Percentiles rank a stretch among this genome's conserved stretches.
phyloP scores from a whole-genome alignment of 2,797 vertebrate species.

The Lerista edwardsae region DNA sequence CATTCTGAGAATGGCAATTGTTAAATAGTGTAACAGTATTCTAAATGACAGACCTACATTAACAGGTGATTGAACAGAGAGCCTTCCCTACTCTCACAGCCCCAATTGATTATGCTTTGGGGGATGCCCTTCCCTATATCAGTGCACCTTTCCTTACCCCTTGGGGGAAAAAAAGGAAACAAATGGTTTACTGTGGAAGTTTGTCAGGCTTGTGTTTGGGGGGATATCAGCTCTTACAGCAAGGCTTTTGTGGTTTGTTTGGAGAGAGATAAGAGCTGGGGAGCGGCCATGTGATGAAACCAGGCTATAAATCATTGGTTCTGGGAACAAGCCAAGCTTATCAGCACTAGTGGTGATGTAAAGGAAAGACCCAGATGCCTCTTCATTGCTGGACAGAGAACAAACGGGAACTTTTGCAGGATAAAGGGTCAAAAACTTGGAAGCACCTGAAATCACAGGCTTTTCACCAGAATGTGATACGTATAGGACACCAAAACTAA shows the following conservation, averaged over 20 bases:
- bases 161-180: not conserved
- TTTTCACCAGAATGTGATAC: not conserved
- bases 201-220: not conserved
- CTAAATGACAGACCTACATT: not conserved
- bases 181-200: not conserved
- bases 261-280: conserved; percentile 4
- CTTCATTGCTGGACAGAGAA: not conserved
- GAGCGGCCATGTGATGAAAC: not conserved
- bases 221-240: not conserved
- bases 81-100: not conserved
- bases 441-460: not conserved
- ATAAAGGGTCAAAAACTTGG: not conserved
- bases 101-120: not conserved
- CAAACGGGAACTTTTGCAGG: not conserved
- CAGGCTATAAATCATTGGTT: conserved; percentile 4
- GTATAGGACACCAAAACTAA: not conserved
- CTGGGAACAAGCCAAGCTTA: conserved; percentile 3
- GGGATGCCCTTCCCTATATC: not conserved
- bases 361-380: not conserved
- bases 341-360: not conserved
- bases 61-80: conserved; percentile 6
- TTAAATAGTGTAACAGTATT: not conserved
- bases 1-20: conserved; percentile 2
- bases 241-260: not conserved
- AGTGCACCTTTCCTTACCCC: not conserved